A percentile compares a stretch with the other conserved stretches of the same genome.
These are phyloP conservation scores for Noctua janthe DNA, from an alignment of 2,888 invertebrate genomes.

Conservation along the genomic window DNA sequence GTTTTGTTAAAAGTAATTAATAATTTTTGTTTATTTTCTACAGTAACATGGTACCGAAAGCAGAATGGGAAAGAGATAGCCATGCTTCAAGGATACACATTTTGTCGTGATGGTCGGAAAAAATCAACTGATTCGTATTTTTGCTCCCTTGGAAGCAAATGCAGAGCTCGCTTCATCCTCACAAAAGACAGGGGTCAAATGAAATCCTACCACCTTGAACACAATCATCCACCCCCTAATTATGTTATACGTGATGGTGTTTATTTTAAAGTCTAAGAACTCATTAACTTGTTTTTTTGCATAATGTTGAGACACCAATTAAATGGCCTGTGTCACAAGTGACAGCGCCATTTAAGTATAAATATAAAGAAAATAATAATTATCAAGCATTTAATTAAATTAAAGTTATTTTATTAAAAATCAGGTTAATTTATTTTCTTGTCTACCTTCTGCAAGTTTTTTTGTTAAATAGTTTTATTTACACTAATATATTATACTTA, in stretches of 20 bases:
- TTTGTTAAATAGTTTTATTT: too few species aligned
- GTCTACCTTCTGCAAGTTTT: not conserved
- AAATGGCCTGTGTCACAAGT: not conserved
- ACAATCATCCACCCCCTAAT: constrained; percentile 27
- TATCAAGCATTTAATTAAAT: not conserved
- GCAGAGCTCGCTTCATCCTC: constrained; percentile 36
- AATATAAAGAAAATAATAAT: not conserved
- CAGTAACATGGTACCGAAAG: constrained; percentile 59
- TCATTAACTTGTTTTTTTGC: not conserved
- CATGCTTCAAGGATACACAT: constrained; percentile 71
- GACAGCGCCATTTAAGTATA: not conserved
- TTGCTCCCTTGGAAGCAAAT: constrained; percentile 30
- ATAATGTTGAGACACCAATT: not conserved
- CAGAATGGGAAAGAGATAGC: constrained; percentile 67
- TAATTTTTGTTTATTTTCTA: not conserved
- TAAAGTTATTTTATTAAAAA: not conserved
- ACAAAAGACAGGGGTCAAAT: constrained; percentile 23
- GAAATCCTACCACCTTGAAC: constrained; percentile 25
- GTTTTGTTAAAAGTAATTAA: not conserved
- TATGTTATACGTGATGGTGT: constrained; percentile 21
- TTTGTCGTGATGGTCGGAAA: constrained; percentile 56
- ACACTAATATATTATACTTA: not conserved
- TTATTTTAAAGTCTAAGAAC: constrained; percentile 27
- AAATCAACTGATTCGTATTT: constrained; percentile 18
- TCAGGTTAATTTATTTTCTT: not conserved